Conservation (phyloP, 2,797 vertebrate genomes). For the Hippoglossus hippoglossus region DNA sequence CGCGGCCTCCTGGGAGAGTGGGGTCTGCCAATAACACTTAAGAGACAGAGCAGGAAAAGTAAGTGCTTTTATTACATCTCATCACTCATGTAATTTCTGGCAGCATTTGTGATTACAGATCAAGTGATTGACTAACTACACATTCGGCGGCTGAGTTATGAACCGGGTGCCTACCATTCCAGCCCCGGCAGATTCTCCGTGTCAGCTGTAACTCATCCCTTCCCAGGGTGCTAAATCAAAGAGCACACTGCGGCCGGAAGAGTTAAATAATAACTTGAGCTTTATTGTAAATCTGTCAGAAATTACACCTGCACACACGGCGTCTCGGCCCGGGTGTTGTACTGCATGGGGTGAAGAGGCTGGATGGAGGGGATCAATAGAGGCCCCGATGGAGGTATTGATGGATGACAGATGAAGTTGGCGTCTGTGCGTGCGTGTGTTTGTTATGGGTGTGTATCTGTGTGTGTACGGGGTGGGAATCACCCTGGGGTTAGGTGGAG, state of each 20-base stretch:
- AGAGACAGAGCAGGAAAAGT: slow-evolving; percentile 86
- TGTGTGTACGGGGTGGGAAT: slow-evolving; percentile 63
- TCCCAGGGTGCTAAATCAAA: slow-evolving; percentile 81
- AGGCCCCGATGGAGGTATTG: slow-evolving; percentile 78
- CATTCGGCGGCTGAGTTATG: slow-evolving; percentile 94
- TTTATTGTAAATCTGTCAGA: slow-evolving; percentile 85
- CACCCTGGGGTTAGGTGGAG: slow-evolving; percentile 78
- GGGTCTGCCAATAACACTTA: slow-evolving; percentile 89
- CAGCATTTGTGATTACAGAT: slow-evolving; percentile 98
- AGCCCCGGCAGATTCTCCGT: slow-evolving; percentile 79
- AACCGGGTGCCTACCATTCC: slow-evolving; percentile 81
- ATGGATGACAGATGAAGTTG: slow-evolving; percentile 79
- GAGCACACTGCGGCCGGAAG: slow-evolving; percentile 74
- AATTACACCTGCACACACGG: slow-evolving; percentile 77
- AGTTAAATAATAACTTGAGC: slow-evolving; percentile 85
- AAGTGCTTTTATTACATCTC: slow-evolving; percentile 92
- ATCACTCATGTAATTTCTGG: slow-evolving; percentile 97
- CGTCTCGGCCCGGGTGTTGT: slow-evolving; percentile 62
- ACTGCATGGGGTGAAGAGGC: slow-evolving; percentile 67
- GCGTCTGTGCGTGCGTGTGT: slow-evolving; percentile 49
- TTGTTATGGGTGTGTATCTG: slow-evolving; percentile 43
- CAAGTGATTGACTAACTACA: slow-evolving; percentile 99
- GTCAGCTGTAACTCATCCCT: slow-evolving; percentile 84
- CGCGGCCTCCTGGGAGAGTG: slow-evolving; percentile 84
- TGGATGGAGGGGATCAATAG: slow-evolving; percentile 78